Percentiles rank a stretch among this genome's conserved stretches.
Evolutionary conservation across 2,113 vertebrate species (phyloP).

Genomic region (Oncorhynchus nerka): DNA sequence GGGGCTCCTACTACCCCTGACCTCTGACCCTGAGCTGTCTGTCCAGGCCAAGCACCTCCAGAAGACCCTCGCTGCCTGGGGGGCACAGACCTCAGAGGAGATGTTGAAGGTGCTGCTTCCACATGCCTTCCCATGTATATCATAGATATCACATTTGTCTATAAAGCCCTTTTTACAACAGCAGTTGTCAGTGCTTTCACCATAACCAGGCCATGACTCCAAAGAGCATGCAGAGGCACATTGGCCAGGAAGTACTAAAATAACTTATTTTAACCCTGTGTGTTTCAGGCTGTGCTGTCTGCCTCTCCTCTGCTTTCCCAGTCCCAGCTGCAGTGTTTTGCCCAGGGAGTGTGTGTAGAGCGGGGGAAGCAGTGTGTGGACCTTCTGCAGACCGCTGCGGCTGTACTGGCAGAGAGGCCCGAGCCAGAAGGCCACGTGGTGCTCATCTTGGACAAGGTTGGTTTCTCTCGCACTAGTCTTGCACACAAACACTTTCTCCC

Average conservation of each 20-base stretch:
- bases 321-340: constrained; percentile 69
- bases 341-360: constrained; percentile 63
- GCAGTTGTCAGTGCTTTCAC: background rate
- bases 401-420: constrained; percentile 35
- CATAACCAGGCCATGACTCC: too few relatives aligned
- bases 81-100: constrained; percentile 60
- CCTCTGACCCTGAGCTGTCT: constrained; percentile 54
- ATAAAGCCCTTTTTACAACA: background rate
- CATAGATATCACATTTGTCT: background rate
- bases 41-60: constrained; percentile 62
- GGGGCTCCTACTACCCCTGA: constrained; percentile 72
- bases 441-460: constrained; percentile 88
- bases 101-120: constrained; percentile 76
- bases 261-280: background rate
- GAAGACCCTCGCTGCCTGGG: constrained; percentile 59
- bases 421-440: constrained; percentile 71
- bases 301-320: constrained; percentile 68
- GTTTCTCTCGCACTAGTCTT: constrained; percentile 1
- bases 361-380: constrained; percentile 60
- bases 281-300: constrained; percentile 72
- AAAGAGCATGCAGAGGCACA: background rate
- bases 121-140: background rate
- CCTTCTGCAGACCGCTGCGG: constrained; percentile 68
- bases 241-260: background rate
- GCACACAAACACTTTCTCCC: constrained; percentile 5